These are phyloP conservation scores for Phenganax stokvisi DNA, from an alignment of 92 coral and sea anemone species.

Conservation along the genomic window DNA sequence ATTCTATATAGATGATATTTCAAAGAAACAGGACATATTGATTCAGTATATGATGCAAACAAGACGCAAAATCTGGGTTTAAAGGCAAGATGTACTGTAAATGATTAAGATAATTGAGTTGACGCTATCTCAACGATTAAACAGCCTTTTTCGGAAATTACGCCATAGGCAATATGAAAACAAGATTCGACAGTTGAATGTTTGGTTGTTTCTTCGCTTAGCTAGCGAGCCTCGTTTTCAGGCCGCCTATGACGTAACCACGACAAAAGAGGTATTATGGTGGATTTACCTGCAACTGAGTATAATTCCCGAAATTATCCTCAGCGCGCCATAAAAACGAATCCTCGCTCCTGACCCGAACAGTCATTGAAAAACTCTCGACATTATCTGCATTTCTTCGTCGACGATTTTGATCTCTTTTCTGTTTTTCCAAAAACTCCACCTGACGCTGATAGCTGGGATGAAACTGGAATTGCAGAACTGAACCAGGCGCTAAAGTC, in stretches of 20 bases:
- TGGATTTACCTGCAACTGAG: conserved; percentile 28
- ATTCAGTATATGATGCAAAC: no score
- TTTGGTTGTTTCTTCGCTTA: no score
- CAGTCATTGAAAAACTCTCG: conserved; percentile 15
- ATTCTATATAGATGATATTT: no score
- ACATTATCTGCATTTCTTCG: conserved; percentile 54
- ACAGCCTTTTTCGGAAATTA: background rate
- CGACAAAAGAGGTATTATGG: background rate
- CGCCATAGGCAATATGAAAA: background rate
- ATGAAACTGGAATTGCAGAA: conserved; percentile 65
- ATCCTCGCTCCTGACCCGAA: conserved; percentile 16
- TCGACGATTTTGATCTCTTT: conserved; percentile 42
- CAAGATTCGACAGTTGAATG: no score
- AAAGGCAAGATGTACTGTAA: background rate
- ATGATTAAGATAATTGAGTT: background rate
- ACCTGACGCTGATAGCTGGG: conserved; percentile 76
- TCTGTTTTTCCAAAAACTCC: conserved; percentile 54
- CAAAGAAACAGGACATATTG: no score
- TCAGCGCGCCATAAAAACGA: conserved; percentile 33
- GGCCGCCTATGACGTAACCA: background rate
- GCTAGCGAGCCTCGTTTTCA: background rate
- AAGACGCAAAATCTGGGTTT: no score
- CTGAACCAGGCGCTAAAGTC: conserved; percentile 61
- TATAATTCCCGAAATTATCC: conserved; percentile 22
- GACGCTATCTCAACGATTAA: background rate